Evolutionary conservation across 2,113 vertebrate genomes (phyloP), one percentile per base, ranked within the genome.

Genomic region (Egretta garzetta): DNA sequence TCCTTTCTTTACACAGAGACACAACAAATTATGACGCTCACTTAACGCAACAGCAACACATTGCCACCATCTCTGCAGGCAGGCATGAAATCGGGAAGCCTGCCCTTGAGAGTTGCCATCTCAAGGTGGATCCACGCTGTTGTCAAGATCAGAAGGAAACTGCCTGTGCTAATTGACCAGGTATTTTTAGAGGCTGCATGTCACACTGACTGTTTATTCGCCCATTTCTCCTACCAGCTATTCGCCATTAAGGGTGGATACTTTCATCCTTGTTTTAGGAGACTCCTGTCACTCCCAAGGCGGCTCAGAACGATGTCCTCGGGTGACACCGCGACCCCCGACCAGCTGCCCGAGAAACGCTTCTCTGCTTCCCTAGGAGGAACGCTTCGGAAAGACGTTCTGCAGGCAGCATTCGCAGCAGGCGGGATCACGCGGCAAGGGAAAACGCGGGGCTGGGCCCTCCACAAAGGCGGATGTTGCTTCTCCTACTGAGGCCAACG

Each of bases 11-110:
- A 2, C 15, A 30, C 10, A 43, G 52, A 59, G n/a, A n/a, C 35
- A 26, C 4, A 35, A 39, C 21, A 33, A 73, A 39, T 14, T 14
- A 67, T 0, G 5, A 75, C 6, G 23, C 8, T 72, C 26, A 9
- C 37, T 43, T 24, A 67, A 8, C 10, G 30, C 21, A 47, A 55
- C 4, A 71, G 12, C 32, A 64, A 17, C 15, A 20, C 7, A 24
- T 5, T 0, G 2, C 70, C 55, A 10, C 0, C 0, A 14, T 28
- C 47, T 52, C 45, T 0, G 3, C 21, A 79, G 15, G 21, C 5
- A 28, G 30, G 16, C 26, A 27, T 1, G 10, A 56, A 52, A 70
- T 11, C 52, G 33, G 72, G 49, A 39, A 35, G 24, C 27, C 60
- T 14, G 14, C 27, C 41, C 41, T 26, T 11, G 12, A 53, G 1